Percentiles rank a stretch among this genome's conserved stretches.
Evolutionary conservation across 2,888 invertebrate genomes (phyloP).

Genomic region (Dolomedes plantarius): DNA sequence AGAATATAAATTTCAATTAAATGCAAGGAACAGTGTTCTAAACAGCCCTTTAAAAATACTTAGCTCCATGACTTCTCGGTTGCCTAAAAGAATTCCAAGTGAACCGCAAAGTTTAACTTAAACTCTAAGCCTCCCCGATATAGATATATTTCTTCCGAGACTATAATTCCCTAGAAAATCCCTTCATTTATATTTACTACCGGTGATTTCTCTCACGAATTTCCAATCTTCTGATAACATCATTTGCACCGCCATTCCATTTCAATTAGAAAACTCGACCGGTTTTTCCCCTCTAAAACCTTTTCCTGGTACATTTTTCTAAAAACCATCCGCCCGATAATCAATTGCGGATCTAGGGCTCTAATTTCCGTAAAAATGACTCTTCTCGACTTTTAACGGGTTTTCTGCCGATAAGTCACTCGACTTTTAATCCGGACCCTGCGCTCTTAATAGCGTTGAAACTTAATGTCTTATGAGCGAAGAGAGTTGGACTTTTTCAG

Average conservation of each 20-base stretch:
- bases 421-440: not conserved
- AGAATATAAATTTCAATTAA: too few species aligned
- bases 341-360: conserved; percentile 13
- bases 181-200: conserved; percentile 14
- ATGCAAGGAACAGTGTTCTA: too few species aligned
- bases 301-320: conserved; percentile 16
- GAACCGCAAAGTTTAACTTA: too few species aligned
- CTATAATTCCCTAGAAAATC: not conserved
- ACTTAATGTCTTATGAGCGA: conserved; percentile 11
- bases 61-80: not conserved
- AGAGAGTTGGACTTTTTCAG: conserved; percentile 12
- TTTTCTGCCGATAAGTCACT: conserved; percentile 12
- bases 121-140: not conserved
- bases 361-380: conserved; percentile 16
- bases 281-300: conserved; percentile 2
- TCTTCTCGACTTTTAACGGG: conserved; percentile 11
- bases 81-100: too few species aligned
- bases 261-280: not conserved
- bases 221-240: conserved; percentile 18
- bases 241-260: conserved; percentile 12
- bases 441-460: conserved; percentile 16
- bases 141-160: conserved; percentile 3
- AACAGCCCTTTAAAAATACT: too few species aligned
- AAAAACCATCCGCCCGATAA: conserved; percentile 12
- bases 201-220: not conserved